phyloP scores from a whole-genome alignment of 2,113 vertebrate genomes.

The Sitta europaea region DNA sequence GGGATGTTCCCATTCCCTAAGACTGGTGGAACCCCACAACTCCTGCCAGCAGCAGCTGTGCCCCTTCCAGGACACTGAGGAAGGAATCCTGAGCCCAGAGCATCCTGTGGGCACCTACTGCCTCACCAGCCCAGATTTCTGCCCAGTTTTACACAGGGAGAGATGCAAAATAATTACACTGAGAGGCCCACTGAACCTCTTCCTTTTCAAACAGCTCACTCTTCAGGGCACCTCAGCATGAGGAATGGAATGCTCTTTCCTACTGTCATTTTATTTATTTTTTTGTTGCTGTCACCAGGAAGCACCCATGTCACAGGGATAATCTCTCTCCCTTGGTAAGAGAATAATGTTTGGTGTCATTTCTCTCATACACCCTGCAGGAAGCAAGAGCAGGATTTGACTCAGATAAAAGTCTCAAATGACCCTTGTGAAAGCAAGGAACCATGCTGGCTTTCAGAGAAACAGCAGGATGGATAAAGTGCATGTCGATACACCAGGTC shows the following conservation, averaged over 20 bases:
- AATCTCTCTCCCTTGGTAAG: neutral
- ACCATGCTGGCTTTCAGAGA: neutral
- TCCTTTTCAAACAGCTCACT: neutral
- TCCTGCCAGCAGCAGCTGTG: neutral
- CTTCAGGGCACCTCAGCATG: neutral
- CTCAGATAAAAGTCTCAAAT: constrained; percentile 30
- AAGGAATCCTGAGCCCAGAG: neutral
- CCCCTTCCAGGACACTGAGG: neutral
- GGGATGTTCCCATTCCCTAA: neutral
- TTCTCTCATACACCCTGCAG: neutral
- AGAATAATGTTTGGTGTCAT: neutral
- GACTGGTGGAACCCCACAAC: neutral
- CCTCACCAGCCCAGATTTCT: neutral
- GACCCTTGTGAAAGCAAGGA: constrained; percentile 37
- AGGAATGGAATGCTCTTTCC: neutral
- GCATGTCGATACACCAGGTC: neutral
- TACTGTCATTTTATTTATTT: neutral
- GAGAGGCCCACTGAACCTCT: neutral
- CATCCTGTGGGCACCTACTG: neutral
- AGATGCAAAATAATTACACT: neutral
- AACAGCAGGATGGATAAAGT: neutral
- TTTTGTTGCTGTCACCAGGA: neutral
- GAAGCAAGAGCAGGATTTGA: constrained; percentile 7
- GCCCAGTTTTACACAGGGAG: neutral
- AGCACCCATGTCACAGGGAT: neutral